Conservation (phyloP, 2,797 vertebrate species). For the Hyperoplus lanceolatus region DNA sequence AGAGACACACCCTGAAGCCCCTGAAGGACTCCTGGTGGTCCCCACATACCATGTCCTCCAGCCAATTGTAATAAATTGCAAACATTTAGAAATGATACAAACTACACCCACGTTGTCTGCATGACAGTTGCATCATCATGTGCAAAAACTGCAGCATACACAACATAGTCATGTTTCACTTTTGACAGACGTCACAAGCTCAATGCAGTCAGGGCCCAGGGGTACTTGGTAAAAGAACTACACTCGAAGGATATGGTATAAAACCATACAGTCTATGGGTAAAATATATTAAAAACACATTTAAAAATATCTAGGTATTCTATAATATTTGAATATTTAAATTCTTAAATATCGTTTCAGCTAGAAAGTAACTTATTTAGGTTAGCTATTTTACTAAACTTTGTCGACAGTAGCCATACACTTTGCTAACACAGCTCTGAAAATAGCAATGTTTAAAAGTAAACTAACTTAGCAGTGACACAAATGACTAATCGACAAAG, state of each 20-base stretch:
- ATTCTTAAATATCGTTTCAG: not conserved
- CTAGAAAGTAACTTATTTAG: not conserved
- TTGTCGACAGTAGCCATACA: no score
- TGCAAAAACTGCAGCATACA: not conserved
- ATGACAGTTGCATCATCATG: not conserved
- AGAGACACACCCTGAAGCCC: not conserved
- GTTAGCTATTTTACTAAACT: not conserved
- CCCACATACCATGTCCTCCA: no score
- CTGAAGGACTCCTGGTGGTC: not conserved
- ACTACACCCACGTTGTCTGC: no score
- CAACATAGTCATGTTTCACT: no score
- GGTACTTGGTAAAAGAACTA: not conserved
- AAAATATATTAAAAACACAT: not conserved
- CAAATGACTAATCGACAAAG: slow-evolving; percentile 1
- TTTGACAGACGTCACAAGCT: not conserved
- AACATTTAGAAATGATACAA: no score
- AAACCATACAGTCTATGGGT: not conserved
- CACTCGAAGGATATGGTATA: not conserved
- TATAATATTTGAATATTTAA: not conserved
- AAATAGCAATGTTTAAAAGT: not conserved
- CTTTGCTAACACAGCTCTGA: not conserved
- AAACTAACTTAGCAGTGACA: no score
- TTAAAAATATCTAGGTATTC: not conserved
- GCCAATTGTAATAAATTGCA: no score
- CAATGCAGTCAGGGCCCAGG: not conserved